phyloP scores from a whole-genome alignment of 2,888 invertebrate species.

The Dyspetes luteomarginatus region DNA sequence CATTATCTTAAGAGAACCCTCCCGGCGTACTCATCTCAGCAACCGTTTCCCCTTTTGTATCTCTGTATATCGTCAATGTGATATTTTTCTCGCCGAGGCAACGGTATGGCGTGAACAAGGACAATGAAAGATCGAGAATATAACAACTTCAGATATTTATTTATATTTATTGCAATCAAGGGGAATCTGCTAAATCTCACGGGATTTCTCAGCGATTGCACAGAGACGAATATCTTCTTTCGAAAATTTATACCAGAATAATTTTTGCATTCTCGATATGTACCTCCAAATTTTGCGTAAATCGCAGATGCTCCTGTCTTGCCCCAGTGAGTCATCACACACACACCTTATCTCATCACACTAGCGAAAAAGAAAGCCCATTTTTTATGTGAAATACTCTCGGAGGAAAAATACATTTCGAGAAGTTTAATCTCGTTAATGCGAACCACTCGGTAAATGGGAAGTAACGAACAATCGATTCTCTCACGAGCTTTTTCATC shows the following conservation, averaged over 20 bases:
- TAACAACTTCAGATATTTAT: neutral
- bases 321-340: no score
- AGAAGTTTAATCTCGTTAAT: constrained; percentile 79
- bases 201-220: no score
- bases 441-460: constrained; percentile 49
- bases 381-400: constrained; percentile 9
- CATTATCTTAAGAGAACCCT: constrained; percentile 77
- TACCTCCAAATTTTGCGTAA: no score
- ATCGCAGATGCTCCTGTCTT: no score
- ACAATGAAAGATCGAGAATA: constrained; percentile 10
- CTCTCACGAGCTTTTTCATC: constrained; percentile 23
- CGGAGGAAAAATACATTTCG: no score
- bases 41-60: neutral
- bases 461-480: constrained; percentile 36
- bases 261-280: no score
- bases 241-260: no score
- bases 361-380: constrained; percentile 4
- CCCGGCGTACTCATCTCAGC: neutral
- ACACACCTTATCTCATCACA: constrained; percentile 29
- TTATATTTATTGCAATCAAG: constrained; percentile 44
- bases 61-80: constrained; percentile 13
- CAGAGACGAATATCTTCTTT: no score
- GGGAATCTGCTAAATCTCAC: constrained; percentile 16
- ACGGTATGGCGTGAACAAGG: neutral
- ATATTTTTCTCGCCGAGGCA: neutral